A percentile compares a stretch with the other conserved stretches of the same genome.
phyloP scores from a whole-genome alignment of 1,140 invertebrate species.

The Formica exsecta region DNA sequence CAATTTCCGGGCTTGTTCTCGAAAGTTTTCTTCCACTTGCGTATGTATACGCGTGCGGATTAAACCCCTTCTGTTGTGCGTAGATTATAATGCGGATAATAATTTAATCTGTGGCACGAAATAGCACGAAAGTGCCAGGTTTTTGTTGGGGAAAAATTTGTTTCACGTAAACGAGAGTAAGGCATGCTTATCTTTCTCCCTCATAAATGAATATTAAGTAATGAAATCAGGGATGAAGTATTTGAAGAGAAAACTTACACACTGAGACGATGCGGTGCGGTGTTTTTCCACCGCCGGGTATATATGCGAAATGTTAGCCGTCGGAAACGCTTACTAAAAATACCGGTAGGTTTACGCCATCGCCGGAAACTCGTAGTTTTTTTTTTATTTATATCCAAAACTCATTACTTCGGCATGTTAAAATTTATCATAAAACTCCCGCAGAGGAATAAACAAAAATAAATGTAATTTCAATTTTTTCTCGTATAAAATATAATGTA shows the following conservation, averaged over 20 bases:
- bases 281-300: neutral
- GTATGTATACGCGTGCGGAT: too few relatives aligned
- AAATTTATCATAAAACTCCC: constrained; percentile 29
- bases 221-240: neutral
- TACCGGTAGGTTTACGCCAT: constrained; percentile 44
- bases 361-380: constrained; percentile 3
- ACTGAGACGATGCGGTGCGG: neutral
- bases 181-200: neutral
- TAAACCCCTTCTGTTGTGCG: too few relatives aligned
- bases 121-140: neutral
- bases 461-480: neutral
- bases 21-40: neutral
- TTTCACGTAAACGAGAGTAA: neutral
- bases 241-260: neutral
- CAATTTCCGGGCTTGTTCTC: constrained; percentile 27
- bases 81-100: too few relatives aligned
- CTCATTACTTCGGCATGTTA: neutral
- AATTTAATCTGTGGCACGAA: constrained; percentile 8
- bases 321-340: constrained; percentile 54
- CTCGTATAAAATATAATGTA: neutral
- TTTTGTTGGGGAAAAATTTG: neutral
- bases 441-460: neutral
- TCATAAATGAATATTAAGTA: constrained; percentile 15
- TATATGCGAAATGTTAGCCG: neutral
- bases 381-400: neutral